Evolutionary conservation across 2,797 vertebrate genomes (phyloP).

Genomic region (Chelon labrosus): DNA sequence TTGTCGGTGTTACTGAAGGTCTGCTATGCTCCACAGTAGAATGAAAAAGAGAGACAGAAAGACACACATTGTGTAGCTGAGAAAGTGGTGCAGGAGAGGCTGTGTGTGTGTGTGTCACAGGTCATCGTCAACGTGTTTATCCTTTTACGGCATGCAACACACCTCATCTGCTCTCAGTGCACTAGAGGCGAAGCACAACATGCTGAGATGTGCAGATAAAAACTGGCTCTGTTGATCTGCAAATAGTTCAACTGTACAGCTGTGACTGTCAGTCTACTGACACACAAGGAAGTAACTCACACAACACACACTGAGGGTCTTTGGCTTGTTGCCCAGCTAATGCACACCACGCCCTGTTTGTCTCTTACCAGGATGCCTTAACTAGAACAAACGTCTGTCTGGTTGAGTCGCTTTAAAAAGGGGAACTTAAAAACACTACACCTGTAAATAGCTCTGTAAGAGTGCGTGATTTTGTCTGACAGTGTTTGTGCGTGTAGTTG

Average conservation of each 20-base stretch:
- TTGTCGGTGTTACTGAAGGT: constrained; percentile 20
- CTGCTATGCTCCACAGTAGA: constrained; percentile 15
- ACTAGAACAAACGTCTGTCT: constrained; percentile 16
- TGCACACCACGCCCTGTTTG: constrained; percentile 60
- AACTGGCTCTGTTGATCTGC: constrained; percentile 18
- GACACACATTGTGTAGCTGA: background rate
- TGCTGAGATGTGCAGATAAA: constrained; percentile 2
- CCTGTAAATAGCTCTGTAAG: background rate
- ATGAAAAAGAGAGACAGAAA: constrained; percentile 2
- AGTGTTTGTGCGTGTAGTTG: constrained; percentile 3
- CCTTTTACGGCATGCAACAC: constrained; percentile 1
- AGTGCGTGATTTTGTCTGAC: background rate
- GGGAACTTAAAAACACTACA: constrained; percentile 18
- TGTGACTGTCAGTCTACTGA: constrained; percentile 39
- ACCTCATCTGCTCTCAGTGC: background rate
- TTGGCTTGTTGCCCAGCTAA: constrained; percentile 57
- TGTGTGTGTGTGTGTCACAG: constrained; percentile 1
- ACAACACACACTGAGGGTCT: constrained; percentile 27
- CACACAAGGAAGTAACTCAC: constrained; percentile 39
- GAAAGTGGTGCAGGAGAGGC: constrained; percentile 13
- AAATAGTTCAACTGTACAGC: constrained; percentile 34
- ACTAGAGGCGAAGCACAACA: constrained; percentile 10
- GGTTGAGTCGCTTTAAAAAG: constrained; percentile 15
- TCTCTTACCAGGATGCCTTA: constrained; percentile 32
- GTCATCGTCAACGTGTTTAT: constrained; percentile 29